Evolutionary conservation across 2,888 invertebrate species (phyloP), one percentile per base, ranked within the genome.

Genomic region (Gandaritis pyraliata): DNA sequence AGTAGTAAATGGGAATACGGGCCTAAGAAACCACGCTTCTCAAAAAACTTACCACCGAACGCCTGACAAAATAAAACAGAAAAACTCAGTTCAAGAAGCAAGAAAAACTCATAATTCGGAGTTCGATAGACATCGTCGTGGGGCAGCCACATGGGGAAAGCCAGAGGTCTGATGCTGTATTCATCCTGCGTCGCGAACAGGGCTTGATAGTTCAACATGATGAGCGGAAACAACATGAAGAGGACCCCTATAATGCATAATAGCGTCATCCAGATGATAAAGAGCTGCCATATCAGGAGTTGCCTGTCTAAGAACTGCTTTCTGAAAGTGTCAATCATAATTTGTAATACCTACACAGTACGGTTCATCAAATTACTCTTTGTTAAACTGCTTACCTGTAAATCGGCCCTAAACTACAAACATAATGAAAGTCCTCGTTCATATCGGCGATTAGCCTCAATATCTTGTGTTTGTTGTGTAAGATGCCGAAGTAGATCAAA

Each of bases 121-220:
- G 86, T 80, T 23, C 81, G 73, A 63, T 85, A 82, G 0, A 85
- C 80, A 54, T 88, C 87, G 38, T 86, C 86, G 10, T 78, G 23
- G 0, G 88, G 87, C 1, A 89, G 69, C 87, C 87, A 88, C 64
- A 87, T 63, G 0, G 87, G 85, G 54, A 86, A 87, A 1, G 80
- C 73, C 1, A 89, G 64, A 0, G 88, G 89, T 33, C 87, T 76
- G 1, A 68, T 61, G 12, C 62, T 78, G 57, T 83, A 58, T 58
- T 85, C 87, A 47, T 82, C 73, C 7, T 78, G 73, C 0, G 81
- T 81, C 1, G 71, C 78, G 33, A 88, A 76, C 10, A 87, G 64
- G 50, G 76, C 77, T 56, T 83, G 80, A 60, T 82, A 83, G 6
- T 77, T 1, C 3, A 89, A 71, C 0, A 72, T 38, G 0, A 59